These are phyloP conservation scores for Mesitornis unicolor DNA, from an alignment of 2,113 vertebrate genomes.

Conservation along the genomic window DNA sequence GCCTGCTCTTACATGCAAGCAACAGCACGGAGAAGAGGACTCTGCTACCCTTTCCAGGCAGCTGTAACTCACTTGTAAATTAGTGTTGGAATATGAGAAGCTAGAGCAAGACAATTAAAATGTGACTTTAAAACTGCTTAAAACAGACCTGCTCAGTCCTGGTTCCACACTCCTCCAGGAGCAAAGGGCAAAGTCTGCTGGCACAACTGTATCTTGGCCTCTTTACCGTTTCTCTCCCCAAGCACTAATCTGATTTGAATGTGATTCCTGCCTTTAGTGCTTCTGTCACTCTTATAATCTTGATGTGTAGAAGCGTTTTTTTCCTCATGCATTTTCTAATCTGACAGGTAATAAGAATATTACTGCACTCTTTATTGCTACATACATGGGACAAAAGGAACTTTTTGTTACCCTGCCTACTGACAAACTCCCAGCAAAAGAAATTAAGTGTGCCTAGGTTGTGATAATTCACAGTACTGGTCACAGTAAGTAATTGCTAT, in stretches of 20 bases:
- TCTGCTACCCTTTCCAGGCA: not conserved
- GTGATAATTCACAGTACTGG: not conserved
- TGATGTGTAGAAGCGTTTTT: not conserved
- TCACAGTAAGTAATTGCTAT: not conserved
- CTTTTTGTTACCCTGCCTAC: not conserved
- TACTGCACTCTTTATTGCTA: not conserved
- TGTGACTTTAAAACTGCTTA: not conserved
- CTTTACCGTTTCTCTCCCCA: not conserved
- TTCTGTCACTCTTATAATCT: not conserved
- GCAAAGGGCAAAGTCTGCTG: not conserved
- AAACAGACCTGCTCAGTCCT: not conserved
- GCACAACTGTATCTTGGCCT: not conserved
- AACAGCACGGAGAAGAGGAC: not conserved
- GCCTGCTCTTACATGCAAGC: not conserved
- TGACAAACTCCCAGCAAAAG: not conserved
- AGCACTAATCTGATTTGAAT: not conserved
- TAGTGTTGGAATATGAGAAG: not conserved
- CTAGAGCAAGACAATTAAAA: not conserved
- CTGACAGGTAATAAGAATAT: not conserved
- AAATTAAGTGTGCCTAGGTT: not conserved
- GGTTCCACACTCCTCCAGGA: not conserved
- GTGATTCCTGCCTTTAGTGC: not conserved
- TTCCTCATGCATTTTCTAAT: not conserved
- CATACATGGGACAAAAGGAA: not conserved
- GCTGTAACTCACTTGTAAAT: not conserved